Percentiles rank a stretch among this genome's conserved stretches.
phyloP scores from a whole-genome alignment of 1,140 invertebrate species.

The Parasteatoda tepidariorum region DNA sequence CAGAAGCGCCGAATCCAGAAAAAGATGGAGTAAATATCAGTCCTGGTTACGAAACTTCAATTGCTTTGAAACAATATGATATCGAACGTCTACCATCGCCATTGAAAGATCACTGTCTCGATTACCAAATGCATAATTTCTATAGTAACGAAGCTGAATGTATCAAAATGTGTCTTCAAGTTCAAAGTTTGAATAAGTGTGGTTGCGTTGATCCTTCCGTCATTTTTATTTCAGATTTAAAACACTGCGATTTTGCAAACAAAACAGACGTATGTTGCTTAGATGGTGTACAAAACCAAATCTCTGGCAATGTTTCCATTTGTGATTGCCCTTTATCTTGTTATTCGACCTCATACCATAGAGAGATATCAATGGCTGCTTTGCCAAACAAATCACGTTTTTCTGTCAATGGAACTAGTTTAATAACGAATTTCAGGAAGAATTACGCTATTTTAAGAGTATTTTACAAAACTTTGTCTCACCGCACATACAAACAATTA shows the following conservation, averaged over 20 bases:
- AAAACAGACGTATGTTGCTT: neutral
- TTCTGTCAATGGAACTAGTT: no score
- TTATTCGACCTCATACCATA: neutral
- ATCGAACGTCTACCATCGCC: neutral
- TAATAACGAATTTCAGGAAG: no score
- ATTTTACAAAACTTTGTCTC: no score
- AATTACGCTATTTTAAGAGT: no score
- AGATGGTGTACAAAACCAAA: neutral
- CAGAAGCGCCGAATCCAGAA: neutral
- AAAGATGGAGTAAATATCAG: conserved; percentile 1
- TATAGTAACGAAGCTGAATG: neutral
- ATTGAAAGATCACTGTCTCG: neutral
- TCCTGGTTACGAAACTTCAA: neutral
- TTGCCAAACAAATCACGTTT: no score
- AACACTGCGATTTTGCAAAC: neutral
- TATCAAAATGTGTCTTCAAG: neutral
- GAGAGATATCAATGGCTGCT: neutral
- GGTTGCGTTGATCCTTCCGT: neutral
- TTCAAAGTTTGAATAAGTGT: neutral
- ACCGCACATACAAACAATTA: no score
- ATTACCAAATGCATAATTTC: neutral
- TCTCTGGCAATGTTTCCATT: neutral
- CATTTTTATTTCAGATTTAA: neutral
- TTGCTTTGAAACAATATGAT: neutral
- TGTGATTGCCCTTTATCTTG: neutral